These are phyloP conservation scores for Drosophila sp. DNA, from an alignment of 1,140 invertebrate species.

Conservation along the genomic window DNA sequence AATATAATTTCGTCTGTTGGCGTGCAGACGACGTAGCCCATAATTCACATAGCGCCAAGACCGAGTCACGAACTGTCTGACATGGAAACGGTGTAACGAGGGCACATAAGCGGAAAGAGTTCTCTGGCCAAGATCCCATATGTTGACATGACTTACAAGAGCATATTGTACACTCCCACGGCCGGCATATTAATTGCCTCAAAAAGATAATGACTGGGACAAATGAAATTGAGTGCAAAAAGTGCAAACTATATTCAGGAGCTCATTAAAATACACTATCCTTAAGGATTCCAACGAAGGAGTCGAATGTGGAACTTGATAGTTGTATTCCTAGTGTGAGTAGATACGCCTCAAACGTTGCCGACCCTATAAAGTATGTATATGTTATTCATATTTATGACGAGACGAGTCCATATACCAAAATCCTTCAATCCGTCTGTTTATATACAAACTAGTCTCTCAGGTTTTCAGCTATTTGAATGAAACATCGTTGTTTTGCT, in stretches of 20 bases:
- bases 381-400: too few species aligned
- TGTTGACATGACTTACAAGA: slow-evolving; percentile 56
- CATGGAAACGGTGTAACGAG: slow-evolving; percentile 9
- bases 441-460: too few species aligned
- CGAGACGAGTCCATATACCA: too few species aligned
- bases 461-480: too few species aligned
- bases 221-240: not conserved
- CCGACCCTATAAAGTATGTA: too few species aligned
- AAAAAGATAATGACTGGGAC: slow-evolving; percentile 63
- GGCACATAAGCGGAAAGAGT: slow-evolving; percentile 3
- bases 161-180: slow-evolving; percentile 62
- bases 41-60: slow-evolving; percentile 79
- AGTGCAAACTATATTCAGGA: not conserved
- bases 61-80: slow-evolving; percentile 75
- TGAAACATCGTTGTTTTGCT: too few species aligned
- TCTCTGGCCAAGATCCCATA: slow-evolving; percentile 31
- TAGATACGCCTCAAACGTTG: too few species aligned
- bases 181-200: slow-evolving; percentile 64
- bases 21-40: slow-evolving; percentile 73
- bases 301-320: too few species aligned
- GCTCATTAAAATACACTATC: not conserved
- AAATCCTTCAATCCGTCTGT: too few species aligned
- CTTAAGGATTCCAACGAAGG: too few species aligned
- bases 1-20: slow-evolving; percentile 82
- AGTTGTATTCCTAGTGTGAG: too few species aligned